Conservation (phyloP, 1,140 invertebrate species). For the Cephus cinctus region DNA sequence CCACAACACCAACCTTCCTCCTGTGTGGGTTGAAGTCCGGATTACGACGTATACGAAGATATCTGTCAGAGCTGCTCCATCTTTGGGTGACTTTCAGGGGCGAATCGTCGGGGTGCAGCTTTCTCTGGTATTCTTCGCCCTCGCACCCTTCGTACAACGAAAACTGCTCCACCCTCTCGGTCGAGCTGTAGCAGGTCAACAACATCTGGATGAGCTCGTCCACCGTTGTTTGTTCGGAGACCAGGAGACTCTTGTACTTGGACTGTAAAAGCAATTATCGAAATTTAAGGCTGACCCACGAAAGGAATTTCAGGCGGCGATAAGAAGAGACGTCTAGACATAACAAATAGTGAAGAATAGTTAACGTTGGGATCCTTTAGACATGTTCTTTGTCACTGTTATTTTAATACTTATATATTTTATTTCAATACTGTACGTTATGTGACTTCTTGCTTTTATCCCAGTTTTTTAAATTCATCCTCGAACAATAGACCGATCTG, state of each 20-base stretch:
- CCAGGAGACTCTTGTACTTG: conserved; percentile 88
- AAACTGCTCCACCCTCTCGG: conserved; percentile 80
- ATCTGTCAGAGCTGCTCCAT: conserved; percentile 68
- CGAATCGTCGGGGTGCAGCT: conserved; percentile 81
- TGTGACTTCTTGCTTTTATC: too few species aligned
- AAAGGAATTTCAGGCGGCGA: too few species aligned
- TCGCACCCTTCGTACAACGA: conserved; percentile 81
- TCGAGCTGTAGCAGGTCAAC: conserved; percentile 81
- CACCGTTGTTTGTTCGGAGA: conserved; percentile 86
- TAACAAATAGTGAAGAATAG: too few species aligned
- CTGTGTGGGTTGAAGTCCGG: conserved; percentile 70
- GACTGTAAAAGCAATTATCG: too few species aligned
- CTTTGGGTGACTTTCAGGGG: conserved; percentile 80
- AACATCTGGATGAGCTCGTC: conserved; percentile 85
- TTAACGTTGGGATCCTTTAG: too few species aligned
- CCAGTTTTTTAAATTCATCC: too few species aligned
- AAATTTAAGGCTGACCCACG: too few species aligned
- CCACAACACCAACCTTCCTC: conserved; percentile 54
- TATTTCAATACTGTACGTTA: too few species aligned
- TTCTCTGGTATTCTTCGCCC: conserved; percentile 77
- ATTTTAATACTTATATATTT: too few species aligned
- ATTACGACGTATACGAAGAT: conserved; percentile 76
- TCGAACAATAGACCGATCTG: too few species aligned
- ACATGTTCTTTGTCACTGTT: too few species aligned
- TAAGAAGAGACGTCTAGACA: too few species aligned